These are phyloP conservation scores for Pseudobourletiella spinata DNA, from an alignment of 1,140 invertebrate genomes.

Conservation along the genomic window DNA sequence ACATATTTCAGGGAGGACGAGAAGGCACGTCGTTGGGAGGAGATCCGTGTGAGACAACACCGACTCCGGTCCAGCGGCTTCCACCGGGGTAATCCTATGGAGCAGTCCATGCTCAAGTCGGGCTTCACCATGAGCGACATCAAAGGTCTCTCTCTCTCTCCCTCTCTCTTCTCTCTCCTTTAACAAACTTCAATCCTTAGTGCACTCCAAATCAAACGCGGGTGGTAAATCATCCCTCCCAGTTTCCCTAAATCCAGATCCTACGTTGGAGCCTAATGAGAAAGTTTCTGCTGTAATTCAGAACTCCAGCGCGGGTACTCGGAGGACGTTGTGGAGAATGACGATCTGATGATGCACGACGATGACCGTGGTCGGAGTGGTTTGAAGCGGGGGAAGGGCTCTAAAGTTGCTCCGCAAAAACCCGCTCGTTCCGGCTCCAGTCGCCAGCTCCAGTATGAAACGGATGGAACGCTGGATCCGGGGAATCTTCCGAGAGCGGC, in stretches of 20 bases:
- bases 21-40: conserved; percentile 74
- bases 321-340: conserved; percentile 65
- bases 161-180: too few relatives aligned
- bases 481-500: conserved; percentile 58
- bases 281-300: too few relatives aligned
- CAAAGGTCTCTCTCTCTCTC: conserved; percentile 55
- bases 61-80: conserved; percentile 57
- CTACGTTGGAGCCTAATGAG: too few relatives aligned
- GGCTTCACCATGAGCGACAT: conserved; percentile 90
- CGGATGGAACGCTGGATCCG: conserved; percentile 33
- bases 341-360: conserved; percentile 50
- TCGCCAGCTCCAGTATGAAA: conserved; percentile 3
- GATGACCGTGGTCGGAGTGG: conserved; percentile 41
- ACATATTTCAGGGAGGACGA: conserved; percentile 72
- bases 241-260: too few relatives aligned
- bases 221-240: too few relatives aligned
- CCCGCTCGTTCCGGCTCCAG: conserved; percentile 57
- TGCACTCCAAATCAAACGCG: too few relatives aligned
- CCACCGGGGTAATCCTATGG: conserved; percentile 64
- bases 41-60: conserved; percentile 74
- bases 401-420: conserved; percentile 48
- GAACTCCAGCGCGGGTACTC: conserved; percentile 72
- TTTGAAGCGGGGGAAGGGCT: conserved; percentile 49
- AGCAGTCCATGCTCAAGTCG: conserved; percentile 78
- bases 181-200: too few relatives aligned